Evolutionary conservation across 2,113 vertebrate species (phyloP).

Genomic region (Galbula dea): DNA sequence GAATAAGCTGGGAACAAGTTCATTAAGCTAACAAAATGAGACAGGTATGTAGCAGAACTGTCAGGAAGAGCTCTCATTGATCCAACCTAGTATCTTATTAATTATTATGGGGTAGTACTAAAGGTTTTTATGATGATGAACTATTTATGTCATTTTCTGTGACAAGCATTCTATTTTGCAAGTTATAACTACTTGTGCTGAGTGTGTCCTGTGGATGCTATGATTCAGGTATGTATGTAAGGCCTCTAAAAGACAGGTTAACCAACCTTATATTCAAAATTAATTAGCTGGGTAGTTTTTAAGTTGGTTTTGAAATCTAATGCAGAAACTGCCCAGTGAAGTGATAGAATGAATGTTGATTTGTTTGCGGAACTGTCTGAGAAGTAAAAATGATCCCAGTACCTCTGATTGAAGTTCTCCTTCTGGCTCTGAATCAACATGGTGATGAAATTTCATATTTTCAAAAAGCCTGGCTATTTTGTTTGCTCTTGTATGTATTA

Average conservation of each 20-base stretch:
- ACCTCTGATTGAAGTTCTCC: background rate
- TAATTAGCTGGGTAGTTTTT: background rate
- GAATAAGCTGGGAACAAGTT: background rate
- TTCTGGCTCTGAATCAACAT: background rate
- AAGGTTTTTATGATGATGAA: background rate
- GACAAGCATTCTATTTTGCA: background rate
- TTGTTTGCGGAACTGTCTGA: background rate
- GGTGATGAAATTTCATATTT: background rate
- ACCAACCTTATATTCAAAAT: background rate
- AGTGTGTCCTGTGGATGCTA: background rate
- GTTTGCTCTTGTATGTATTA: background rate
- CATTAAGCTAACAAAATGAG: slow-evolving; percentile 17
- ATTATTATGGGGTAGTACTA: background rate
- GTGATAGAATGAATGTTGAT: background rate
- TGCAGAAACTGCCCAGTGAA: background rate
- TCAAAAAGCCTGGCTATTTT: background rate
- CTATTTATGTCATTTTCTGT: background rate
- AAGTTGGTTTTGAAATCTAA: background rate
- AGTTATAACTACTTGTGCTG: background rate
- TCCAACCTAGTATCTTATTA: background rate
- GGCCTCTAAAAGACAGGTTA: background rate
- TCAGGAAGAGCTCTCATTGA: background rate
- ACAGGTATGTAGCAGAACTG: background rate
- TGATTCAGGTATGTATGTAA: background rate
- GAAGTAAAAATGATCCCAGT: background rate